A percentile compares a stretch with the other conserved stretches of the same genome.
Evolutionary conservation across 2,113 vertebrate species (phyloP).

Genomic region (Gulo gulo): DNA sequence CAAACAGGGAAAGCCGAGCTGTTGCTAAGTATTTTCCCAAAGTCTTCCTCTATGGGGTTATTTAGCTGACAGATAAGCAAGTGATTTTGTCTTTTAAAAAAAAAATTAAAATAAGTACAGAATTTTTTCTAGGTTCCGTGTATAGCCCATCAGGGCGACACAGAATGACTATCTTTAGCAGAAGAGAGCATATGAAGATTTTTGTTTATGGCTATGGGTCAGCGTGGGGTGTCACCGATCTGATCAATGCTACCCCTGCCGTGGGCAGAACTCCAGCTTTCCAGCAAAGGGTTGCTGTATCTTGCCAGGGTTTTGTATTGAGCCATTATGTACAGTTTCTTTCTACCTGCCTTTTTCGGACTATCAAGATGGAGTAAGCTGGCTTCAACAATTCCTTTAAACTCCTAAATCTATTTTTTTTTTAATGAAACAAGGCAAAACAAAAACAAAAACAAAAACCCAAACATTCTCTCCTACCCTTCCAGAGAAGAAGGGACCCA

Average conservation of each 20-base stretch:
- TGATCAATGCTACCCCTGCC: background rate
- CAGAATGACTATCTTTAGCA: background rate
- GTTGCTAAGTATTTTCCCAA: background rate
- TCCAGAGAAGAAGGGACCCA: background rate
- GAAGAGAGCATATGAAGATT: background rate
- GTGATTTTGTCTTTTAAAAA: background rate
- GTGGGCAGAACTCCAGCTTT: background rate
- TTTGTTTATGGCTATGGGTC: conserved; percentile 14
- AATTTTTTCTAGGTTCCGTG: background rate
- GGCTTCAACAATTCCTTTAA: background rate
- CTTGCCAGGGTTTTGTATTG: background rate
- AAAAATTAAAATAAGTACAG: conserved; percentile 30
- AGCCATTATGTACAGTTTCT: background rate
- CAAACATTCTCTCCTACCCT: background rate
- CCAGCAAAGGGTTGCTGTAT: background rate
- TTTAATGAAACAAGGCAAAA: background rate
- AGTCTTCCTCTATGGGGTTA: background rate
- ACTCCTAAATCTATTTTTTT: background rate
- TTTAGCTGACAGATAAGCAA: conserved; percentile 24
- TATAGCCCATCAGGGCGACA: background rate
- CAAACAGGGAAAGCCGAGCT: background rate
- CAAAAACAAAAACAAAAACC: too few species aligned
- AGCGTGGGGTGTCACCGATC: background rate
- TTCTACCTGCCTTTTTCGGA: conserved; percentile 27
- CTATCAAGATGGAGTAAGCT: background rate